Conservation (phyloP, 2,888 invertebrate species). For the Cryptus armator region DNA sequence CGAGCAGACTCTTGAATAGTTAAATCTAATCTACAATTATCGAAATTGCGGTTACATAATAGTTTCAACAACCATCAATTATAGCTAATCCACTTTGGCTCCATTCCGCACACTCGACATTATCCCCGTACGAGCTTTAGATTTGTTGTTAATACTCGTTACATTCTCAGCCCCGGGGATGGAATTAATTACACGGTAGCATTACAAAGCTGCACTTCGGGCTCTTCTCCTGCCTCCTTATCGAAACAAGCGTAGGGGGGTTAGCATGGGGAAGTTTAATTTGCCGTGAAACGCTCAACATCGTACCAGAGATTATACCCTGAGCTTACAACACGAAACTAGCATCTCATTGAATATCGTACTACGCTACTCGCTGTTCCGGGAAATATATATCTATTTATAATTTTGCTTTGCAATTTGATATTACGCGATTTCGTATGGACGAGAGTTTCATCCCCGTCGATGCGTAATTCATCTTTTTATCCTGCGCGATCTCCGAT, state of each 20-base stretch:
- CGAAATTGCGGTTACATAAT: neutral
- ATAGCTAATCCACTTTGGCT: neutral
- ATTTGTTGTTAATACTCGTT: constrained; percentile 19
- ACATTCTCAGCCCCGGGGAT: constrained; percentile 13
- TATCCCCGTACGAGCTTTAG: neutral
- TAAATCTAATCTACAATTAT: neutral
- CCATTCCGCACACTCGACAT: neutral
- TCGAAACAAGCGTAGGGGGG: constrained; percentile 18
- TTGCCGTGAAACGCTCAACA: constrained; percentile 41
- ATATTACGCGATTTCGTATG: neutral
- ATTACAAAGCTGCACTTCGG: constrained; percentile 36
- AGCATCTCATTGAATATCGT: constrained; percentile 2
- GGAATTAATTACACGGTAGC: constrained; percentile 43
- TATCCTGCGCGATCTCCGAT: neutral
- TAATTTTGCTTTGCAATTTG: neutral
- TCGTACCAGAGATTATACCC: constrained; percentile 38
- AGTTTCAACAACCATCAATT: neutral
- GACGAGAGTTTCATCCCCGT: neutral
- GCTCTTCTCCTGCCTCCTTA: constrained; percentile 7
- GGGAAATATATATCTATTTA: neutral
- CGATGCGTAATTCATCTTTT: constrained; percentile 13
- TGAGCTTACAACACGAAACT: constrained; percentile 8
- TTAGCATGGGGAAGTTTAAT: constrained; percentile 45
- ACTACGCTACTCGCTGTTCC: neutral
- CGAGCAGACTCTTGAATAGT: neutral